Conservation (phyloP, 2,888 invertebrate species). For the Sphecodes monilicornis region DNA sequence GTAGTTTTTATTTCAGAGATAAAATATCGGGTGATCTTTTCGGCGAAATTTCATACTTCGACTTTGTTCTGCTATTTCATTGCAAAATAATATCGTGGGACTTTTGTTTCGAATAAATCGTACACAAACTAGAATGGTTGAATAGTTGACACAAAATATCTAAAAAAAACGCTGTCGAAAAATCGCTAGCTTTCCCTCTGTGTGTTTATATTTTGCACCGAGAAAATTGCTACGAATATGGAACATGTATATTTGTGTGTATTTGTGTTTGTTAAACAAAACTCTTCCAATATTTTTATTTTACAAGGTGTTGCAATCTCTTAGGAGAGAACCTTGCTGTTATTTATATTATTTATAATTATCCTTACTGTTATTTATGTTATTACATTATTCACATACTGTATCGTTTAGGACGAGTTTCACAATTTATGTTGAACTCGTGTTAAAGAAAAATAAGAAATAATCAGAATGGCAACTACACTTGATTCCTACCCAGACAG, state of each 20-base stretch:
- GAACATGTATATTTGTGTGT: no score
- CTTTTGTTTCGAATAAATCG: background rate
- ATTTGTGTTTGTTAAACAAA: background rate
- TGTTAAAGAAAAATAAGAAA: no score
- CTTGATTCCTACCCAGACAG: no score
- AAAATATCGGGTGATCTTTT: background rate
- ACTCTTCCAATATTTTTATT: background rate
- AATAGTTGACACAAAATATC: background rate
- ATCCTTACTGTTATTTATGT: no score
- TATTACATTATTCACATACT: no score
- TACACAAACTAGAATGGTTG: background rate
- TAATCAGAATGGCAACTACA: no score
- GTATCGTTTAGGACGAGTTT: no score
- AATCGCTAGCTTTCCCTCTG: background rate
- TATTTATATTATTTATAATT: no score
- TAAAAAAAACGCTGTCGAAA: background rate
- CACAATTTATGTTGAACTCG: no score
- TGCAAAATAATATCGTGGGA: background rate
- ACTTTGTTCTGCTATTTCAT: background rate
- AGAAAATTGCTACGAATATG: no score
- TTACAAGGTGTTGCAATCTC: no score
- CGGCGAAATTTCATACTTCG: background rate
- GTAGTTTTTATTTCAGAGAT: background rate
- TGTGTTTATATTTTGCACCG: background rate
- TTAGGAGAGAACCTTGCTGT: no score